These are phyloP conservation scores for Labeo calbasu DNA, from an alignment of 2,797 vertebrate species.

Conservation along the genomic window DNA sequence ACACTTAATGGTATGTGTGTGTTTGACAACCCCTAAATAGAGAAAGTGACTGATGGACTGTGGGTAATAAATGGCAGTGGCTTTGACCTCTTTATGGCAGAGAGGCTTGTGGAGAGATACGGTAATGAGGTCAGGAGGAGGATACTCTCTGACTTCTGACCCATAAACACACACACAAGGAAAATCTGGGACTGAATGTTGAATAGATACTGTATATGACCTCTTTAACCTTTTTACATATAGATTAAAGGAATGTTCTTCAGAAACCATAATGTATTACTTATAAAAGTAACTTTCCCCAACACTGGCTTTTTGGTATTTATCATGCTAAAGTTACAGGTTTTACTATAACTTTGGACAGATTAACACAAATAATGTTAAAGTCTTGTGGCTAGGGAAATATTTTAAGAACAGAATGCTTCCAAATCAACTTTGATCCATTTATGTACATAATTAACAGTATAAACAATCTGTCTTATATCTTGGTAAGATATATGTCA, in stretches of 20 bases:
- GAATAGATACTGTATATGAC: background rate
- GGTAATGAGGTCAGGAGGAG: slow-evolving; percentile 41
- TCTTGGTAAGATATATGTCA: too few relatives aligned
- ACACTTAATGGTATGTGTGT: slow-evolving; percentile 16
- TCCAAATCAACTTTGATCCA: too few relatives aligned
- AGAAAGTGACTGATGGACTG: slow-evolving; percentile 67
- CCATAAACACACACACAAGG: background rate
- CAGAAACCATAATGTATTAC: background rate
- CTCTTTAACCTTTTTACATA: background rate
- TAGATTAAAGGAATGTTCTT: background rate
- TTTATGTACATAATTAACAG: too few relatives aligned
- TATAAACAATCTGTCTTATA: too few relatives aligned
- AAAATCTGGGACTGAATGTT: background rate
- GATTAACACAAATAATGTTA: background rate
- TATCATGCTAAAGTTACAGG: background rate
- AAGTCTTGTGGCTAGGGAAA: background rate
- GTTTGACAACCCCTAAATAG: slow-evolving; percentile 28
- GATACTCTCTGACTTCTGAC: slow-evolving; percentile 18
- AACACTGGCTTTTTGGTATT: background rate
- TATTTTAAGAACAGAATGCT: background rate
- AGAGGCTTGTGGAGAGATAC: slow-evolving; percentile 12
- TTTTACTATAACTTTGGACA: background rate
- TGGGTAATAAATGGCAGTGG: slow-evolving; percentile 60
- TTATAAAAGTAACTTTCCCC: too few relatives aligned
- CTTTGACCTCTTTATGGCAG: slow-evolving; percentile 54